These are phyloP conservation scores for Chrysomallon squamiferum DNA, from an alignment of 1,140 invertebrate species.

Conservation along the genomic window DNA sequence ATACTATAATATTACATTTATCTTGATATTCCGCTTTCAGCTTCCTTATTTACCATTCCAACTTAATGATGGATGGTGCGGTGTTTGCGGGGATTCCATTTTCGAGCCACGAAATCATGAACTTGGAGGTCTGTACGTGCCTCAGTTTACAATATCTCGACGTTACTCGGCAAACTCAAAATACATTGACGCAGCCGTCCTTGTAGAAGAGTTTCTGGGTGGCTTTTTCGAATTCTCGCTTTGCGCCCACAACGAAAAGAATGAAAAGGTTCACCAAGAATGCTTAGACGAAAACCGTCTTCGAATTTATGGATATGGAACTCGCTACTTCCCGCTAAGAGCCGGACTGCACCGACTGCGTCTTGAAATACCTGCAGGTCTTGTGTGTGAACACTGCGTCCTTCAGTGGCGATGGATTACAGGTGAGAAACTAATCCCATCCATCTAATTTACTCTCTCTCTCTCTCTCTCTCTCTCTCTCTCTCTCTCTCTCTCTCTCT, in stretches of 20 bases:
- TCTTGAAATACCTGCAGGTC: background rate
- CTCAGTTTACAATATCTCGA: background rate
- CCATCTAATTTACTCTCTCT: background rate
- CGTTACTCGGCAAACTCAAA: background rate
- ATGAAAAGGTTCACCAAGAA: background rate
- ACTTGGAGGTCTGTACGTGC: background rate
- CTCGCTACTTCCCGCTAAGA: background rate
- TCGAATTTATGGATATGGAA: background rate
- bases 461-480: background rate
- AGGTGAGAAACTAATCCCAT: background rate
- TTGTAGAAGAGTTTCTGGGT: background rate
- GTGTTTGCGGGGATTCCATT: background rate
- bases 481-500: background rate
- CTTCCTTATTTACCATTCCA: background rate
- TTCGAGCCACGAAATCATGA: slow-evolving; percentile 1
- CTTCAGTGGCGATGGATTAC: slow-evolving; percentile 3
- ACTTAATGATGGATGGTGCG: background rate
- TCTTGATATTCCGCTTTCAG: background rate
- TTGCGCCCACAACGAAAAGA: background rate
- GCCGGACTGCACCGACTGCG: background rate
- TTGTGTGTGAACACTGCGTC: background rate
- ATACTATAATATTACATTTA: no score
- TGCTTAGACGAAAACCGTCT: background rate
- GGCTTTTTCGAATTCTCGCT: background rate
- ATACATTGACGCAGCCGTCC: background rate